phyloP scores from a whole-genome alignment of 2,113 vertebrate species.

The Entelurus aequoreus region DNA sequence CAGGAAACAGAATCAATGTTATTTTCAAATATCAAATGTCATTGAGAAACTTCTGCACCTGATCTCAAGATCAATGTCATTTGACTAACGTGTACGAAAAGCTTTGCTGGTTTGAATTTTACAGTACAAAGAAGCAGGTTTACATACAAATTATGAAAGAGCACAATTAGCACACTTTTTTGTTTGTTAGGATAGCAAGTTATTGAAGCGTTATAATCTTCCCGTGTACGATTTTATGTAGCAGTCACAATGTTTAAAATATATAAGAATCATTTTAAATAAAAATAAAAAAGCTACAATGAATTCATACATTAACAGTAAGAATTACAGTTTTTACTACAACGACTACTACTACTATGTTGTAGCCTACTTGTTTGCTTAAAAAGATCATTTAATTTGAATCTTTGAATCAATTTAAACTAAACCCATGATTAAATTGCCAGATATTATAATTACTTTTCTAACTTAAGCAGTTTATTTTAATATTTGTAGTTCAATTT shows the following conservation, averaged over 20 bases:
- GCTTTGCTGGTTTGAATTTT: conserved; percentile 12
- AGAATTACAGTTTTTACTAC: background rate
- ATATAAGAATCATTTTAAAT: no score
- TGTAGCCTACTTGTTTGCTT: no score
- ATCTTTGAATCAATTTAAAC: no score
- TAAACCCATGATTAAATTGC: no score
- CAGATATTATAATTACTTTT: no score
- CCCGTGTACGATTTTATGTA: background rate
- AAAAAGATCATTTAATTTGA: no score
- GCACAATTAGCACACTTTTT: no score
- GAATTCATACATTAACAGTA: no score
- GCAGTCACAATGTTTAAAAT: background rate
- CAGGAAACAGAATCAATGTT: conserved; percentile 14
- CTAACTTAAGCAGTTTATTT: no score
- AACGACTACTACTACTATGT: no score
- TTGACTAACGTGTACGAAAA: conserved; percentile 5
- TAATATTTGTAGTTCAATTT: no score
- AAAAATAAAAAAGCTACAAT: background rate
- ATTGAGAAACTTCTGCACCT: conserved; percentile 5
- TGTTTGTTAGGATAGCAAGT: background rate
- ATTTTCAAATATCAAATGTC: conserved; percentile 3
- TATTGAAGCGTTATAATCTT: background rate
- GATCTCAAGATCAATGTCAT: background rate
- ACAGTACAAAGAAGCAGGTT: background rate
- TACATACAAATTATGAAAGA: background rate